Percentiles rank a stretch among this genome's conserved stretches.
Evolutionary conservation across 2,113 vertebrate species (phyloP).

Genomic region (Taxidea taxus): DNA sequence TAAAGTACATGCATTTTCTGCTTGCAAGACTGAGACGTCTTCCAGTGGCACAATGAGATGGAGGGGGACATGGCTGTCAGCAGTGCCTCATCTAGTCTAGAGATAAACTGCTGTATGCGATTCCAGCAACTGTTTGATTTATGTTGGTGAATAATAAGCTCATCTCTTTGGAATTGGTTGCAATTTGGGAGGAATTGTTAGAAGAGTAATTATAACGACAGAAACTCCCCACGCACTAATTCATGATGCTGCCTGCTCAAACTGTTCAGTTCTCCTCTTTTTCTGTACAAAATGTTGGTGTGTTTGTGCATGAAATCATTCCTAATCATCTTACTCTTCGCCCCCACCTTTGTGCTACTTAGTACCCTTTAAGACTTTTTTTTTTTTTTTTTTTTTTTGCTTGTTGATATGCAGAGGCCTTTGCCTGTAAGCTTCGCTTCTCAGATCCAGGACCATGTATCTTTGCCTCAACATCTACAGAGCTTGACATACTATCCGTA

Average conservation of each 20-base stretch:
- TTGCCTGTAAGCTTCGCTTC: background rate
- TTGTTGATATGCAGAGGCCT: background rate
- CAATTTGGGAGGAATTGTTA: conserved; percentile 47
- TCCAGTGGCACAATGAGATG: background rate
- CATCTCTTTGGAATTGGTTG: conserved; percentile 51
- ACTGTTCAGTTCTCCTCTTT: background rate
- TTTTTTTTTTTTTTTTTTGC: background rate
- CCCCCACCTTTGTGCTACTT: background rate
- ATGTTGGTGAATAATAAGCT: conserved; percentile 1
- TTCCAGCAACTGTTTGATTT: background rate
- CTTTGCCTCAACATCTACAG: background rate
- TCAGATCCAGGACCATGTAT: background rate
- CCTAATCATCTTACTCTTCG: background rate
- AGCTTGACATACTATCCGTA: background rate
- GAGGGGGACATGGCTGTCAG: background rate
- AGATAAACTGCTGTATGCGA: background rate
- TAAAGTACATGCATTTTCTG: background rate
- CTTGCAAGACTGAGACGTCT: background rate
- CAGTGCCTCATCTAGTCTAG: background rate
- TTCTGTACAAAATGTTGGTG: background rate
- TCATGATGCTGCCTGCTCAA: background rate
- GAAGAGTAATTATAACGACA: conserved; percentile 42
- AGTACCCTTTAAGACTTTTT: background rate
- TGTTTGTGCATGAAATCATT: background rate
- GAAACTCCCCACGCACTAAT: background rate